phyloP scores from a whole-genome alignment of 2,113 vertebrate genomes.

The Poeciliopsis turrubarensis region DNA sequence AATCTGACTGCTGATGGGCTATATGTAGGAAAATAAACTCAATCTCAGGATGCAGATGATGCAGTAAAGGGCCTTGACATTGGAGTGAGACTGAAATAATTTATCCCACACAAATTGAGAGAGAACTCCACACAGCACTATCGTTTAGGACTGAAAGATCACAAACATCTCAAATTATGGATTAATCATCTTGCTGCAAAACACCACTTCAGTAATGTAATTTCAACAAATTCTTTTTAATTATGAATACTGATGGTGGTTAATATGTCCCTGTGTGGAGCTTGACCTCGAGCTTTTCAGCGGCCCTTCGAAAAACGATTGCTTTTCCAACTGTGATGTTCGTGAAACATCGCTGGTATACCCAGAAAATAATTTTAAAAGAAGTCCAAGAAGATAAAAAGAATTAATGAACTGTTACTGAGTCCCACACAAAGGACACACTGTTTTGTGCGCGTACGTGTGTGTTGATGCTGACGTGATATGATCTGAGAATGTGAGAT shows the following conservation, averaged over 20 bases:
- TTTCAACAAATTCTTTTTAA: constrained; percentile 8
- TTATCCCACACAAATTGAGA: constrained; percentile 34
- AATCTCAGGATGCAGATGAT: constrained; percentile 39
- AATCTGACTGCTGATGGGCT: constrained; percentile 12
- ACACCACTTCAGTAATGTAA: constrained; percentile 8
- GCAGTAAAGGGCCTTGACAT: constrained; percentile 20
- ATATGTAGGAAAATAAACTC: neutral
- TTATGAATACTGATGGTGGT: neutral
- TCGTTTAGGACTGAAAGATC: constrained; percentile 12
- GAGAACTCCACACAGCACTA: constrained; percentile 13
- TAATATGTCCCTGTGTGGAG: neutral
- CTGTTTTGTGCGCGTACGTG: neutral
- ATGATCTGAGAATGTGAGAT: constrained; percentile 41
- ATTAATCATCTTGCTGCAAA: constrained; percentile 4
- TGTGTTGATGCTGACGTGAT: neutral
- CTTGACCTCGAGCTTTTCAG: neutral
- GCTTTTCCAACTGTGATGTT: neutral
- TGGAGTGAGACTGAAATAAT: constrained; percentile 10
- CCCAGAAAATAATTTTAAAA: constrained; percentile 11
- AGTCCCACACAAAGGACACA: constrained; percentile 12
- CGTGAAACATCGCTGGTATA: neutral
- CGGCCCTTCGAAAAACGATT: neutral
- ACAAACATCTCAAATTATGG: neutral
- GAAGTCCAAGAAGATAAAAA: constrained; percentile 17
- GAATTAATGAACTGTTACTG: constrained; percentile 26